Base-by-base conservation (phyloP, 2,888 invertebrate genomes). In the Spatulosminthurus flaviceps region DNA sequence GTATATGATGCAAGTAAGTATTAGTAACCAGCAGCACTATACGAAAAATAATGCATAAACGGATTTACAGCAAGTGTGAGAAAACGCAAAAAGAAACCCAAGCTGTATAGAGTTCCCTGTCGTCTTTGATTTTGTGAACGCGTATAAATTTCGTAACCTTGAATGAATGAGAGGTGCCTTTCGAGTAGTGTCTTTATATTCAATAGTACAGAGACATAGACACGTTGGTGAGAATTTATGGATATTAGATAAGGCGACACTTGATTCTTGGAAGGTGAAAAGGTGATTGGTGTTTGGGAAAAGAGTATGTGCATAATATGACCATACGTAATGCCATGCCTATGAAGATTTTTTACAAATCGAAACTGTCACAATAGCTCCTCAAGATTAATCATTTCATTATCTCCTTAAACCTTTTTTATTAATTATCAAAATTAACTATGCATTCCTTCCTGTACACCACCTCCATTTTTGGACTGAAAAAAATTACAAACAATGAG, bases 241-340 rank as follows among this genome's bases (percentile, higher is more conserved):
- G 69, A 11, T 28, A 69, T 69, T 69, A 69, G 69, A 69, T 69
- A 69, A 69, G 29, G 29, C 11, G 69, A 29, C 69, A 69, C 19
- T 26, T 28, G 29, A 29, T 51, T 51, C 51, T 51, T 13, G n/a
- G 16, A 19, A 69, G 69, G 34, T 28, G 69, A 28, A 69, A 51
- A 69, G 34, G 29, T 69, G 69, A 69, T 28, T 7, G 13, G 69
- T 26, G n/a, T 13, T 24, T 9, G 22, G 24, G 5, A 29, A 29
- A 29, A 26, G 69, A 29, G 69, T 51, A 51, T 13, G n/a, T 2
- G 16, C 16, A 9, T 34, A 34, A 34, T 34, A 34, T 34, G 5
- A 34, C 34, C 9, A 34, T n/a, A 9, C 34, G 9, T 34, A 34
- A 9, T 34, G 34, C 9, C n/a, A n/a, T n/a, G n/a, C n/a, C n/a